A percentile compares a stretch with the other conserved stretches of the same genome.
phyloP scores from a whole-genome alignment of 2,113 vertebrate species.

The Beaufortia kweichowensis region DNA sequence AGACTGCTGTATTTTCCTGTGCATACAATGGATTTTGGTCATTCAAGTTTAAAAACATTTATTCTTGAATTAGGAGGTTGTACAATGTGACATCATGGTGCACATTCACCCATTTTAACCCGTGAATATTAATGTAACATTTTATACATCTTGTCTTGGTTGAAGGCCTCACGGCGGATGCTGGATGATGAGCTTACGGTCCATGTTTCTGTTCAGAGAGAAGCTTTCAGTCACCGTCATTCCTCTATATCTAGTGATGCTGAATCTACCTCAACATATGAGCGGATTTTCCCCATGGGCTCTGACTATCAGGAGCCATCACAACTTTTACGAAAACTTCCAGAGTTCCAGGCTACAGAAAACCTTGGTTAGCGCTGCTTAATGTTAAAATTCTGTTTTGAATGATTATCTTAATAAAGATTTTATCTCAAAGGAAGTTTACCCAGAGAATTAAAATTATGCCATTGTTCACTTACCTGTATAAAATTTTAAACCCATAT shows the following conservation, averaged over 20 bases:
- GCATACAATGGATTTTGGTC: neutral
- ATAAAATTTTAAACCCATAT: neutral
- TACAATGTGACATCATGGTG: neutral
- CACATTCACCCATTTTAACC: neutral
- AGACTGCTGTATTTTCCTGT: no score
- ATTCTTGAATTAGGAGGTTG: neutral
- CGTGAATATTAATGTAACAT: neutral
- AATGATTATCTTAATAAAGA: no score
- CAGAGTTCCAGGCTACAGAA: slow-evolving; percentile 84
- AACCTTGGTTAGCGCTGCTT: slow-evolving; percentile 74
- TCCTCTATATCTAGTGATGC: slow-evolving; percentile 86
- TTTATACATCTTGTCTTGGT: neutral
- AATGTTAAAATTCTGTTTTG: neutral
- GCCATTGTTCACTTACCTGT: neutral
- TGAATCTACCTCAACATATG: slow-evolving; percentile 88
- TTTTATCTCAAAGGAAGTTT: neutral
- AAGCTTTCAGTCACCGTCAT: slow-evolving; percentile 85
- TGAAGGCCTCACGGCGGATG: slow-evolving; percentile 88
- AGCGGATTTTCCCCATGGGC: slow-evolving; percentile 92
- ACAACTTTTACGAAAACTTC: slow-evolving; percentile 85
- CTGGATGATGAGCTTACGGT: slow-evolving; percentile 92
- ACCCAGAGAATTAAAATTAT: neutral
- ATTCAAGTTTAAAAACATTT: no score
- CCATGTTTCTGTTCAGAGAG: slow-evolving; percentile 88
- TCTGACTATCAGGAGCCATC: slow-evolving; percentile 96